A percentile compares a stretch with the other conserved stretches of the same genome.
These are phyloP conservation scores for Semotilus atromaculatus DNA, from an alignment of 2,797 vertebrate genomes.

Conservation along the genomic window DNA sequence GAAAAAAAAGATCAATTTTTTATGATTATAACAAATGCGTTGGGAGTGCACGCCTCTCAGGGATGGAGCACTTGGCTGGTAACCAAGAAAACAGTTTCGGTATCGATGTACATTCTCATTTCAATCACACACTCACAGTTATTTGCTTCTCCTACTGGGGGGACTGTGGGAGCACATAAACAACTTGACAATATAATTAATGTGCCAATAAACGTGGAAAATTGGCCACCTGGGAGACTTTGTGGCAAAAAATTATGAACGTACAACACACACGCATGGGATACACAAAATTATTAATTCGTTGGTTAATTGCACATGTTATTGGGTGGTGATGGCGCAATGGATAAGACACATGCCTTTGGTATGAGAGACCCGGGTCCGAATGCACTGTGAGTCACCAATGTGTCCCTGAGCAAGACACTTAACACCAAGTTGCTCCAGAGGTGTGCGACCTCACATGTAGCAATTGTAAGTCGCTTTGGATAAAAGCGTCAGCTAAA, in stretches of 20 bases:
- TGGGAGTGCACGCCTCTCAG: conserved; percentile 31
- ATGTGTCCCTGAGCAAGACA: too few relatives aligned
- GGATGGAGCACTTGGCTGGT: conserved; percentile 31
- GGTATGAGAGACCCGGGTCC: too few relatives aligned
- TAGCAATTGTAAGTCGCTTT: too few relatives aligned
- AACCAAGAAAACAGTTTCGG: conserved; percentile 38
- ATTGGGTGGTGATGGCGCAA: too few relatives aligned
- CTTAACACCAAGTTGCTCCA: too few relatives aligned
- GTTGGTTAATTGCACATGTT: conserved; percentile 4
- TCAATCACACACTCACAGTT: conserved; percentile 17
- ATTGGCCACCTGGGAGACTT: conserved; percentile 3
- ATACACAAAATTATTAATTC: conserved; percentile 11
- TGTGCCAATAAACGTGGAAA: conserved; percentile 28
- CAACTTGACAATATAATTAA: conserved; percentile 54
- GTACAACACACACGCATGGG: background rate
- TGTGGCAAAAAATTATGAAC: background rate
- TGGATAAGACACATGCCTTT: too few relatives aligned
- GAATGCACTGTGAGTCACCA: too few relatives aligned
- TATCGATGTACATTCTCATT: conserved; percentile 36
- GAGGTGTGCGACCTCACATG: too few relatives aligned
- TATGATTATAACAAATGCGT: conserved; percentile 46
- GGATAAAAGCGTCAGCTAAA: too few relatives aligned
- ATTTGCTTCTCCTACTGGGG: conserved; percentile 31
- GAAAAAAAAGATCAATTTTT: conserved; percentile 32
- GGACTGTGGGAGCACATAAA: conserved; percentile 37